Conservation (phyloP, 2,888 invertebrate species). For the Trachelus stipa region DNA sequence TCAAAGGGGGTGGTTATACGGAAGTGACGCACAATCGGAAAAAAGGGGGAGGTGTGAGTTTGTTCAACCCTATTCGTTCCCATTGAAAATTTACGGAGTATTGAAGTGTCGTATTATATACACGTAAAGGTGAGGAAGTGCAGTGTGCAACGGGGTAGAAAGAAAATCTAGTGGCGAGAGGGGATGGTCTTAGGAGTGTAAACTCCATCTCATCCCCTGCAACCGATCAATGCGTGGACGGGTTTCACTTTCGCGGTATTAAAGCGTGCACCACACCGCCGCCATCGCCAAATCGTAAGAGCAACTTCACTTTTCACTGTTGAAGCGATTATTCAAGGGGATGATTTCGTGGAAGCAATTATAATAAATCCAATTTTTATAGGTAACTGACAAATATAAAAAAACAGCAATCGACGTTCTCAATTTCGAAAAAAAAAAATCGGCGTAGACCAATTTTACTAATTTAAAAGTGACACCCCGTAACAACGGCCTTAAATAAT, state of each 20-base stretch:
- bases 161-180: slow-evolving; percentile 37
- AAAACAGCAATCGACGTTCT: not conserved
- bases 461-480: not conserved
- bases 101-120: not conserved
- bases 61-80: not conserved
- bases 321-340: slow-evolving; percentile 3
- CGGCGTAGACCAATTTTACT: not conserved
- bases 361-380: not conserved
- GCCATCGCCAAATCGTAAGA: slow-evolving; percentile 17
- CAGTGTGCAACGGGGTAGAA: not conserved
- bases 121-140: not conserved
- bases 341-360: not conserved
- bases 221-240: slow-evolving; percentile 67
- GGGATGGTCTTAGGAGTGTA: slow-evolving; percentile 68
- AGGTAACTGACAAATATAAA: not conserved
- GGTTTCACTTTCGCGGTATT: slow-evolving; percentile 67
- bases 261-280: slow-evolving; percentile 55
- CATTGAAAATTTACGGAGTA: not conserved
- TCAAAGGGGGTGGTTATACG: not conserved
- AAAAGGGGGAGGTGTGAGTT: not conserved
- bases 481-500: not conserved
- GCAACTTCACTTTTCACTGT: slow-evolving; percentile 13
- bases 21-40: not conserved
- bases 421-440: too few relatives aligned
- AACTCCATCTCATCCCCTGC: slow-evolving; percentile 54